Evolutionary conservation across 2,888 invertebrate species (phyloP).

Genomic region (Nineta flava): DNA sequence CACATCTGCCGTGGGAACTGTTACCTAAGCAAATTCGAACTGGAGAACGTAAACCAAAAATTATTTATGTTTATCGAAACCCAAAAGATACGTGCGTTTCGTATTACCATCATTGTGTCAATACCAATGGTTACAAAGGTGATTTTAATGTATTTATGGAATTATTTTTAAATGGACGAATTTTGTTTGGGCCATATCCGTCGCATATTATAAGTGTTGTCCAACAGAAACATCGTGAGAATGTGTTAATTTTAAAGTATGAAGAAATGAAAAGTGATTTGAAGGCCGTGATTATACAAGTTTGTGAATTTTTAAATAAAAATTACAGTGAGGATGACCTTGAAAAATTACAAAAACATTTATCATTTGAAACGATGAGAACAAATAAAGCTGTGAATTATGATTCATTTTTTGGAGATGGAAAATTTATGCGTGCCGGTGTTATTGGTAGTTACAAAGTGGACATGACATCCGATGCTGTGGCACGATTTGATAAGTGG

Average conservation of each 20-base stretch:
- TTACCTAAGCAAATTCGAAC: not conserved
- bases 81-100: slow-evolving; percentile 2
- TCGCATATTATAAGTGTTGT: slow-evolving; percentile 17
- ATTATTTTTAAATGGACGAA: slow-evolving; percentile 16
- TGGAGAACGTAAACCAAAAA: not conserved
- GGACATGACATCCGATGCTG: slow-evolving; percentile 22
- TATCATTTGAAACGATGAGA: slow-evolving; percentile 35
- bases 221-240: slow-evolving; percentile 13
- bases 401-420: slow-evolving; percentile 16
- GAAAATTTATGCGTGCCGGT: slow-evolving; percentile 23
- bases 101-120: not conserved
- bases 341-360: slow-evolving; percentile 26
- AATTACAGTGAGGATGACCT: slow-evolving; percentile 22
- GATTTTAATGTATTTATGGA: slow-evolving; percentile 14
- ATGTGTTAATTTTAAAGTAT: slow-evolving; percentile 19
- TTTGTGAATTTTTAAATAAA: slow-evolving; percentile 27
- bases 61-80: not conserved
- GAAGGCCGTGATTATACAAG: slow-evolving; percentile 24
- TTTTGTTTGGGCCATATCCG: slow-evolving; percentile 21
- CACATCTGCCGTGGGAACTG: not conserved
- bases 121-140: slow-evolving; percentile 13
- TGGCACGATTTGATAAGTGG: slow-evolving; percentile 30
- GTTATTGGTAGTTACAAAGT: slow-evolving; percentile 26
- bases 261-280: slow-evolving; percentile 27
- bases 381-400: slow-evolving; percentile 31